Percentiles rank a stretch among this genome's conserved stretches.
Evolutionary conservation across 2,888 invertebrate species (phyloP).

Genomic region (Nycteola revayana): DNA sequence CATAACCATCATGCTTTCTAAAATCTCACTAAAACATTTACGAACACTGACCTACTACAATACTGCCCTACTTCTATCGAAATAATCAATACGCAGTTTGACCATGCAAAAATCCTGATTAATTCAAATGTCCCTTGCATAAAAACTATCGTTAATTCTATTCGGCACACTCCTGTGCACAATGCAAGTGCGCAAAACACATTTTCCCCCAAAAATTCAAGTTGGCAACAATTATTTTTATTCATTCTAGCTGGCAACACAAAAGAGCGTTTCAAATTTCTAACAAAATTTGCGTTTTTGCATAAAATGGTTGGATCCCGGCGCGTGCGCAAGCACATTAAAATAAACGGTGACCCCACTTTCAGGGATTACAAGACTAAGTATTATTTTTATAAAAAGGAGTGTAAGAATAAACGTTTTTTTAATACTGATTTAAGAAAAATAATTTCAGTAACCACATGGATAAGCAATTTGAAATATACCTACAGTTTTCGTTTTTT

Average conservation of each 20-base stretch:
- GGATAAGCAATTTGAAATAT: too few relatives aligned
- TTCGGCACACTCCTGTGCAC: slow-evolving; percentile 54
- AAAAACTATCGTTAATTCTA: slow-evolving; percentile 72
- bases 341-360: slow-evolving; percentile 42
- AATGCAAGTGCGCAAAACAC: slow-evolving; percentile 46
- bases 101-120: slow-evolving; percentile 62
- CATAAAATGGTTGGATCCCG: slow-evolving; percentile 70
- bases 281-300: slow-evolving; percentile 80
- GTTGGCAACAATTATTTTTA: slow-evolving; percentile 74
- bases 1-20: too few relatives aligned
- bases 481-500: too few relatives aligned
- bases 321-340: slow-evolving; percentile 71
- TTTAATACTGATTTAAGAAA: too few relatives aligned
- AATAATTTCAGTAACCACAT: too few relatives aligned
- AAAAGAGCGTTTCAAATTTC: slow-evolving; percentile 81
- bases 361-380: not conserved
- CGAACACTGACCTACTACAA: slow-evolving; percentile 20
- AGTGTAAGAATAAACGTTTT: too few relatives aligned
- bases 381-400: too few relatives aligned
- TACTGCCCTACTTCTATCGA: slow-evolving; percentile 34
- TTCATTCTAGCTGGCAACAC: slow-evolving; percentile 60
- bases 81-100: slow-evolving; percentile 53
- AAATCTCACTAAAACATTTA: too few relatives aligned
- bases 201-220: slow-evolving; percentile 69
- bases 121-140: slow-evolving; percentile 67